Evolutionary conservation across 2,797 vertebrate species (phyloP).

Genomic region (Anabas testudineus): DNA sequence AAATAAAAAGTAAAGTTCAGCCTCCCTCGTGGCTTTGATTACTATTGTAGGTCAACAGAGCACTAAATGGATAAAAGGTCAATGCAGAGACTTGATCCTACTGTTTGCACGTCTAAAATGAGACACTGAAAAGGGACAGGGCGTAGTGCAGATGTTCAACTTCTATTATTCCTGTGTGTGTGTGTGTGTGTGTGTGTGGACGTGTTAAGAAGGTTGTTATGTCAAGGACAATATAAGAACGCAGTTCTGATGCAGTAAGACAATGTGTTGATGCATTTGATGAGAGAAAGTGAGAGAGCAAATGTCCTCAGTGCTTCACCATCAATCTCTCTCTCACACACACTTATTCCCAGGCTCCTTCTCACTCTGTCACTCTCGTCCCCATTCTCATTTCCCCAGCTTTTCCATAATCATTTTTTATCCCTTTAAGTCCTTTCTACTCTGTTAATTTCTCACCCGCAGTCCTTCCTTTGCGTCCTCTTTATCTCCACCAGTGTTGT

Average conservation of each 20-base stretch:
- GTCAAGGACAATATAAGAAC: constrained; percentile 38
- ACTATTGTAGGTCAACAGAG: background rate
- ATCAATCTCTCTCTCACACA: constrained; percentile 13
- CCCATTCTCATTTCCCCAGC: constrained; percentile 9
- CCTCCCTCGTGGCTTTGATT: background rate
- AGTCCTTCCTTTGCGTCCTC: constrained; percentile 16
- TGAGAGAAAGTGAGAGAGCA: constrained; percentile 28
- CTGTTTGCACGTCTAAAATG: background rate
- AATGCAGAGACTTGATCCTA: background rate
- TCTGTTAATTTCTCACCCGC: constrained; percentile 59
- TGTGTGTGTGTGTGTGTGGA: background rate
- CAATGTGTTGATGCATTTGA: constrained; percentile 54
- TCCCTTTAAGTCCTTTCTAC: constrained; percentile 49
- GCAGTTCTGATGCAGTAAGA: constrained; percentile 47
- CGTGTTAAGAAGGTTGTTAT: constrained; percentile 9
- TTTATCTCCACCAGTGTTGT: constrained; percentile 43
- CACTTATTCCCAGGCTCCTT: constrained; percentile 6
- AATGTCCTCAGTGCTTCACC: constrained; percentile 27
- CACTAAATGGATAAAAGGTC: background rate
- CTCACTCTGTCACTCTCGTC: constrained; percentile 33
- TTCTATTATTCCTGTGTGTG: background rate
- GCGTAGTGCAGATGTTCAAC: background rate
- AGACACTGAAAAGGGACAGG: background rate
- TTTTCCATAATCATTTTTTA: constrained; percentile 34
- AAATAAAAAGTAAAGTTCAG: background rate